These are phyloP conservation scores for Leucoraja ocellata DNA, from an alignment of 2,797 vertebrate species.

Conservation along the genomic window DNA sequence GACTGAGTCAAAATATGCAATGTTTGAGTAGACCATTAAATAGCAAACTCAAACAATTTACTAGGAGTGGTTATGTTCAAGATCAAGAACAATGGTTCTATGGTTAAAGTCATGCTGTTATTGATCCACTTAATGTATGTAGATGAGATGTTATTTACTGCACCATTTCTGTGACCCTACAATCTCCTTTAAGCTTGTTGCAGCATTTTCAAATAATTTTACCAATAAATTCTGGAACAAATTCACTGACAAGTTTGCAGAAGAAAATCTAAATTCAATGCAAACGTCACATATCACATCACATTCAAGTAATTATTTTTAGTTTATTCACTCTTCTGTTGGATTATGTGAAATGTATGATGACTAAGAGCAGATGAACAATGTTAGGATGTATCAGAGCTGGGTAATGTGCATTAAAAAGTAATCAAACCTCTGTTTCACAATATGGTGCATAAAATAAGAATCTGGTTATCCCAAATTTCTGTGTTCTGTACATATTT, in stretches of 20 bases:
- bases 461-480: neutral
- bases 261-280: neutral
- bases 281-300: neutral
- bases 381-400: neutral
- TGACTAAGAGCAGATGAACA: neutral
- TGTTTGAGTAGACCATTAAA: neutral
- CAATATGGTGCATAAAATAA: neutral
- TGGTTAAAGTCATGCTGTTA: neutral
- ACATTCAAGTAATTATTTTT: neutral
- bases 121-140: neutral
- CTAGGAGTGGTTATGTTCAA: neutral
- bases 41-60: neutral
- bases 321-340: neutral
- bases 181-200: neutral
- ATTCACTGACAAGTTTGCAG: neutral
- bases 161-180: neutral
- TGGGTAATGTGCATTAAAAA: neutral
- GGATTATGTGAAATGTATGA: neutral
- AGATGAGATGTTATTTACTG: neutral
- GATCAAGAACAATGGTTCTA: no score
- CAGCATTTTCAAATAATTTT: conserved; percentile 12
- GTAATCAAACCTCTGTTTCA: neutral
- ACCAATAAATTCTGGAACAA: neutral
- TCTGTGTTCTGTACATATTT: neutral
- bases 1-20: neutral